Evolutionary conservation across 2,797 vertebrate species (phyloP).

Genomic region (Cossypha polioptera): DNA sequence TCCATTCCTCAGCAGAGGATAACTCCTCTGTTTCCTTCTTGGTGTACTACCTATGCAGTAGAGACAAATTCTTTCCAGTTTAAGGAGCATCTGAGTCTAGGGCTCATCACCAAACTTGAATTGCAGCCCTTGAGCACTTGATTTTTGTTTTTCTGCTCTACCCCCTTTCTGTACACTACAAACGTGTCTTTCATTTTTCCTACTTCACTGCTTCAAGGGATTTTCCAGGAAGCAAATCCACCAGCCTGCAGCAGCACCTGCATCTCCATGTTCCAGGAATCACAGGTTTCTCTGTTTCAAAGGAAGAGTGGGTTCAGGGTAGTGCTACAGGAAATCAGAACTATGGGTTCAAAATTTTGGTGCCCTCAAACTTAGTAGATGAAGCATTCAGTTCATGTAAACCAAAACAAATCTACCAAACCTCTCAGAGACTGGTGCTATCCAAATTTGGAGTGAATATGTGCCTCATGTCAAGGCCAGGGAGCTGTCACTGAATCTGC

Average conservation of each 20-base stretch:
- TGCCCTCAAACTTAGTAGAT: background rate
- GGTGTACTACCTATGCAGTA: background rate
- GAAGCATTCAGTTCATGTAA: background rate
- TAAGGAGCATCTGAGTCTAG: background rate
- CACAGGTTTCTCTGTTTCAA: background rate
- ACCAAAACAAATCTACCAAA: background rate
- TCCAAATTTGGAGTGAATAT: background rate
- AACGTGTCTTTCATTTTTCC: background rate
- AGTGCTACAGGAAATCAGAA: background rate
- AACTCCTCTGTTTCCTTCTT: background rate
- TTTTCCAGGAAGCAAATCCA: conserved; percentile 22
- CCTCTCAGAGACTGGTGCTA: background rate
- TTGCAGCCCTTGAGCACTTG: background rate
- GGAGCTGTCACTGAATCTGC: background rate
- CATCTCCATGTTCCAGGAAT: background rate
- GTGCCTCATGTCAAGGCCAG: background rate
- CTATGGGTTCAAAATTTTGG: background rate
- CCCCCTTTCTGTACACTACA: background rate
- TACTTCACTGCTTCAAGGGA: background rate
- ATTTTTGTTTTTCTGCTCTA: background rate
- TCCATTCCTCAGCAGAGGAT: background rate
- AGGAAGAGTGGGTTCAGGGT: background rate
- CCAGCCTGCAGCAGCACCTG: background rate
- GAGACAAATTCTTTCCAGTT: background rate
- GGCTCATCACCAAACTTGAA: background rate